Base-by-base conservation (phyloP, 35 echinoderm and acorn worm species). In the Amphiura filiformis region DNA sequence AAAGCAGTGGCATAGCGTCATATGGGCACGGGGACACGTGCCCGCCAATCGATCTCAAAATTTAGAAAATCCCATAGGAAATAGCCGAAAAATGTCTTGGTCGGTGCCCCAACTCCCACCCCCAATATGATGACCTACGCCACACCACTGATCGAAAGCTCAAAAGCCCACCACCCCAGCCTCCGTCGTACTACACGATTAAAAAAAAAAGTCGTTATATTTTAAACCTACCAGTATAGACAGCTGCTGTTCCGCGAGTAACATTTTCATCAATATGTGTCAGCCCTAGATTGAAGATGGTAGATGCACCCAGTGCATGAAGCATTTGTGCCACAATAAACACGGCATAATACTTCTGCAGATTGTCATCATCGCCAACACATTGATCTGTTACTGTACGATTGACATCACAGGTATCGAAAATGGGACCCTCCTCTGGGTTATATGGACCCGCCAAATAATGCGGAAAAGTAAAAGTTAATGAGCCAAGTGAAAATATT, bases 161-260 rank as follows among this genome's bases (percentile, higher is more conserved):
- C n/a, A n/a, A n/a, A n/a, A n/a, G n/a, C n/a, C n/a, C n/a, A n/a
- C n/a, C n/a, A n/a, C n/a, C n/a, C n/a, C n/a, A n/a, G n/a, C n/a
- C n/a, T n/a, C n/a, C n/a, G n/a, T n/a, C n/a, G n/a, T n/a, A n/a
- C n/a, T n/a, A n/a, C n/a, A n/a, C n/a, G n/a, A 39, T 35, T 7
- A 90, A n/a, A n/a, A n/a, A n/a, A n/a, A n/a, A n/a, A n/a, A n/a
- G n/a, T n/a, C n/a, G n/a, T n/a, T n/a, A n/a, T n/a, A n/a, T n/a
- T n/a, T n/a, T n/a, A n/a, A n/a, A n/a, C 88, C 90, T 57, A 98
- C 96, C 96, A 34, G 89, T 89, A 44, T 94, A 98, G 17, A 94
- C 39, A 22, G 96, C 86, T 0, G 87, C 89, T 12, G 56, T 56
- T 13, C 32, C 77, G 13, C 89, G 89, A 31, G 77, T 86, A 5